phyloP scores from a whole-genome alignment of 1,140 invertebrate genomes.

The Ridgeia piscesae region DNA sequence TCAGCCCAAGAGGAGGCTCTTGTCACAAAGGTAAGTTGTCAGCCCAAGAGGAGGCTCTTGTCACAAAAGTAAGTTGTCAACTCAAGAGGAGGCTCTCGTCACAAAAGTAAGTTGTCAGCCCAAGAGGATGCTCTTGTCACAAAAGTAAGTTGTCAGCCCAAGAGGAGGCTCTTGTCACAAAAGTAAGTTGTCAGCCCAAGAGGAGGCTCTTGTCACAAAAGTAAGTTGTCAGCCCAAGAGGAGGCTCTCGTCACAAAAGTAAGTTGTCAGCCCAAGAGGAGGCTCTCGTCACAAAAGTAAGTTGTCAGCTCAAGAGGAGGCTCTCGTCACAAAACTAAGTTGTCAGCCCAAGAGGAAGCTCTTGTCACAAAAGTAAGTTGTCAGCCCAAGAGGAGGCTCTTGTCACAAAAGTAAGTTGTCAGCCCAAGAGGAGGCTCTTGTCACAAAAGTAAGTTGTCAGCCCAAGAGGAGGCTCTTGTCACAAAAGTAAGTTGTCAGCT shows the following conservation, averaged over 20 bases:
- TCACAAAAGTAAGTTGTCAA: slow-evolving; percentile 28
- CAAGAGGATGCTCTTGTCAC: slow-evolving; percentile 31
- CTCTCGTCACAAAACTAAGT: slow-evolving; percentile 20
- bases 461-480: slow-evolving; percentile 31
- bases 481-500: slow-evolving; percentile 30
- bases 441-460: slow-evolving; percentile 28
- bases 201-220: slow-evolving; percentile 27
- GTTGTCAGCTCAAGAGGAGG: slow-evolving; percentile 33
- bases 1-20: slow-evolving; percentile 31
- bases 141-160: slow-evolving; percentile 29
- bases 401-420: slow-evolving; percentile 27
- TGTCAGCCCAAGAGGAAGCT: slow-evolving; percentile 33
- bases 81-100: slow-evolving; percentile 30
- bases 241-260: not conserved
- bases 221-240: slow-evolving; percentile 35
- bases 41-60: slow-evolving; percentile 31
- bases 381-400: slow-evolving; percentile 31
- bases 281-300: slow-evolving; percentile 6
- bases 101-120: slow-evolving; percentile 30
- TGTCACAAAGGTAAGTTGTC: slow-evolving; percentile 27
- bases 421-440: slow-evolving; percentile 31
- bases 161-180: slow-evolving; percentile 31
- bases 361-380: slow-evolving; percentile 26
- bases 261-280: slow-evolving; percentile 34
- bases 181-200: slow-evolving; percentile 32